Evolutionary conservation across 2,888 invertebrate genomes (phyloP), one percentile per base, ranked within the genome.

Genomic region (Eupithecia inturbata): DNA sequence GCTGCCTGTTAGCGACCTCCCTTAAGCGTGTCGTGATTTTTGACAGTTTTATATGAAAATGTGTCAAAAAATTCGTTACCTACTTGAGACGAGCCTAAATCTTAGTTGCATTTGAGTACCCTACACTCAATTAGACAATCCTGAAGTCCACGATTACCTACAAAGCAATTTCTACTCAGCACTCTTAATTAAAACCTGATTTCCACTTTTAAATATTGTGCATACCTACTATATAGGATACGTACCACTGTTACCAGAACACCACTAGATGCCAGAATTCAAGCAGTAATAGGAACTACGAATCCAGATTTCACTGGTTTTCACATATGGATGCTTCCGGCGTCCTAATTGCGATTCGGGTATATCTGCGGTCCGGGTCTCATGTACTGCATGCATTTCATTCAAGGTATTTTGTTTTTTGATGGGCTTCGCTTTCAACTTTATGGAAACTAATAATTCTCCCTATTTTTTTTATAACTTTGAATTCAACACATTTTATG

Each of bases 251-350:
- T 64, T 67, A 33, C 33, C 70, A 62, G 28, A 53, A 45, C 31
- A 63, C 63, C 68, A 68, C 62, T 45, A 70, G 63, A 71, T 73
- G 71, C 71, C 67, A 62, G 68, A 72, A 70, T 75, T 71, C 73
- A 69, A 69, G 72, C 62, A 19, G 45, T 76, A 68, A 62, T 73
- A 14, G 22, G 66, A 22, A 71, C 66, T 63, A 16, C 45, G 76
- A 71, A 76, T 73, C 73, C 73, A 62, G 60, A 68, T 68, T 73
- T 76, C 73, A 71, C 70, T 71, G 53, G 62, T 70, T 66, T 73
- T 76, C 76, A 73, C 71, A 69, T 73, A 71, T 73, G 73, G 70
- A 71, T 76, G 76, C 73, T 73, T 71, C 62, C 71, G 67, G 76
- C 71, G 31, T 66, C 68, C 73, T 73, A 76, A 76, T 76, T 76